Conservation (phyloP, 2,888 invertebrate species). For the Cinara cedri region DNA sequence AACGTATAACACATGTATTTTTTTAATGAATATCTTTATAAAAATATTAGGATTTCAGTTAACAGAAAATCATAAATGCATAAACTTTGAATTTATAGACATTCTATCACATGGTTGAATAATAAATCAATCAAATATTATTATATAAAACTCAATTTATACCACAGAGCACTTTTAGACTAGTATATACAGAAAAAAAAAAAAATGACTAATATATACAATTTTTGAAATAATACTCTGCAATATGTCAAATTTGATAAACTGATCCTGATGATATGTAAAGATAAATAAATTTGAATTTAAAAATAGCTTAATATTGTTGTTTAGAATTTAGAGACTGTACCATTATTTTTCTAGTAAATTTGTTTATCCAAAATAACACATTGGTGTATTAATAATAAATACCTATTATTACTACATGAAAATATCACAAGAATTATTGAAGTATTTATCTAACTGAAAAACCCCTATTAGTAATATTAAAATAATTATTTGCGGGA, state of each 20-base stretch:
- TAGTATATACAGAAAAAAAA: conserved; percentile 52
- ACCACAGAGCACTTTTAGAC: conserved; percentile 45
- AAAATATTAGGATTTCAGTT: conserved; percentile 15
- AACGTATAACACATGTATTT: too few relatives aligned
- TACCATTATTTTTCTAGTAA: conserved; percentile 29
- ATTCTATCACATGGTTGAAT: background rate
- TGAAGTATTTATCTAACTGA: conserved; percentile 22
- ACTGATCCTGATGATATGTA: conserved; percentile 41
- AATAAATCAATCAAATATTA: conserved; percentile 18
- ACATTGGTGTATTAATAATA: conserved; percentile 5
- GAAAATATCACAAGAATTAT: conserved; percentile 50
- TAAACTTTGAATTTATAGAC: conserved; percentile 10
- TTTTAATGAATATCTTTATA: background rate
- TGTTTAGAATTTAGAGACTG: background rate
- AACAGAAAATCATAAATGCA: background rate
- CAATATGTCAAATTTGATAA: background rate
- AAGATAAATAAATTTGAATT: conserved; percentile 14
- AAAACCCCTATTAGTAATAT: background rate
- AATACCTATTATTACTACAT: conserved; percentile 9
- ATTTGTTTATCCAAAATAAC: conserved; percentile 30
- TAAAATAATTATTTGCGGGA: conserved; percentile 25
- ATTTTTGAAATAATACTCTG: background rate
- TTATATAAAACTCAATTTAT: conserved; percentile 7
- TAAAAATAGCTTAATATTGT: conserved; percentile 9
- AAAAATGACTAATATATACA: conserved; percentile 52